These are phyloP conservation scores for Actinemys pallida DNA, from an alignment of 2,113 vertebrate species.

Conservation along the genomic window DNA sequence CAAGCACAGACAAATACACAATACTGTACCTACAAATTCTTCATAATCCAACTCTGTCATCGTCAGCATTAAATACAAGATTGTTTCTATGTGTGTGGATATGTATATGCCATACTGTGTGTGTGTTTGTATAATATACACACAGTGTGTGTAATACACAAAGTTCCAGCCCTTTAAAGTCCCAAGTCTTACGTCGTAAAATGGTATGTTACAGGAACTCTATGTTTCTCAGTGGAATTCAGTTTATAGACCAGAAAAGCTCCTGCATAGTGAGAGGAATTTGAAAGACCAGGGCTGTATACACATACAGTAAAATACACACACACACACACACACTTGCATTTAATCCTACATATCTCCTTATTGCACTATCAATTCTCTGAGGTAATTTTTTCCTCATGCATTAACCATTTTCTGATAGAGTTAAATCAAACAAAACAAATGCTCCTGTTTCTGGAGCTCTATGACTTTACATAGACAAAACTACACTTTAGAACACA, in stretches of 20 bases:
- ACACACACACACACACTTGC: conserved; percentile 27
- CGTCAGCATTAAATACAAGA: conserved; percentile 56
- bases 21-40: conserved; percentile 82
- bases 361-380: conserved; percentile 48
- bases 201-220: not conserved
- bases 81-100: conserved; percentile 45
- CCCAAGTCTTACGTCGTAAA: not conserved
- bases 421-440: conserved; percentile 49
- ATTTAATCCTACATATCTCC: conserved; percentile 51
- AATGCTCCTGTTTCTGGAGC: conserved; percentile 12
- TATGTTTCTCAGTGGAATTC: not conserved
- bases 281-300: conserved; percentile 26
- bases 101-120: conserved; percentile 52
- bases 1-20: conserved; percentile 83
- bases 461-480: conserved; percentile 30
- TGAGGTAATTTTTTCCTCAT: conserved; percentile 55
- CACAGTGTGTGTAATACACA: not conserved
- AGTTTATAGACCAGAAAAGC: not conserved
- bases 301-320: conserved; percentile 43
- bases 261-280: not conserved
- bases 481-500: conserved; percentile 10
- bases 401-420: conserved; percentile 48
- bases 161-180: not conserved
- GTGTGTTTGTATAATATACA: not conserved
- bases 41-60: conserved; percentile 60